Evolutionary conservation across 2,888 invertebrate species (phyloP), one percentile per base, ranked within the genome.

Genomic region (Adela reaumurella): DNA sequence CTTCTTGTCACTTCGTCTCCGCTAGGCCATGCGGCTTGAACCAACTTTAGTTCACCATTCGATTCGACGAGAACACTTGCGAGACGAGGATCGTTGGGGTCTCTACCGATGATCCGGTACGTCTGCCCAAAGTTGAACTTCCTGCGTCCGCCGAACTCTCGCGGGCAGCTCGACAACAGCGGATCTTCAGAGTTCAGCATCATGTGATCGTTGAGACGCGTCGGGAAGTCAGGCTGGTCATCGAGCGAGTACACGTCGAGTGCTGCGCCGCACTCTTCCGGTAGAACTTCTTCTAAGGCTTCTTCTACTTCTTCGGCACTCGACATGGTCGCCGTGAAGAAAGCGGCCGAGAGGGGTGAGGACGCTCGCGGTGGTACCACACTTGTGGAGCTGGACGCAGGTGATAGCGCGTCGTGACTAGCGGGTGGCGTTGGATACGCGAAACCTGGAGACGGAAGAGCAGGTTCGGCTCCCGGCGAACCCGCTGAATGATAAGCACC

Each of bases 111-210:
- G 35, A 83, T 70, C 51, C 83, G 81, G 62, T 82, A 81, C 19
- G 83, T 71, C 49, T 83, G 83, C 48, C 73, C 72, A 47, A 83
- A 79, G 57, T 83, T 83, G 54, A 83, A 82, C 51, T 70, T 68
- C 55, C 82, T 82, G 43, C 78, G 71, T 1, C 78, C 67, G 5
- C 77, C 81, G 60, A 92, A 92, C 62, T 92, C 92, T 53, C 91
- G 87, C 0, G 92, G 91, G 56, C 88, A 91, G 51, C 92, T 92
- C 0, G 92, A 92, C 17, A 93, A 67, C 3, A 92, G 67, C 0
- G 92, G 92, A 65, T 92, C 92, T 60, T 92, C 92, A 0, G 92
- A 92, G 63, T 92, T 92, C 11, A 92, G 86, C 89, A 92, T 89
- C 83, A 92, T 92, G 59, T 91, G 88, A 3, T 88, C 88, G 54